These are phyloP conservation scores for Steatornis caripensis DNA, from an alignment of 2,113 vertebrate species.

Conservation along the genomic window DNA sequence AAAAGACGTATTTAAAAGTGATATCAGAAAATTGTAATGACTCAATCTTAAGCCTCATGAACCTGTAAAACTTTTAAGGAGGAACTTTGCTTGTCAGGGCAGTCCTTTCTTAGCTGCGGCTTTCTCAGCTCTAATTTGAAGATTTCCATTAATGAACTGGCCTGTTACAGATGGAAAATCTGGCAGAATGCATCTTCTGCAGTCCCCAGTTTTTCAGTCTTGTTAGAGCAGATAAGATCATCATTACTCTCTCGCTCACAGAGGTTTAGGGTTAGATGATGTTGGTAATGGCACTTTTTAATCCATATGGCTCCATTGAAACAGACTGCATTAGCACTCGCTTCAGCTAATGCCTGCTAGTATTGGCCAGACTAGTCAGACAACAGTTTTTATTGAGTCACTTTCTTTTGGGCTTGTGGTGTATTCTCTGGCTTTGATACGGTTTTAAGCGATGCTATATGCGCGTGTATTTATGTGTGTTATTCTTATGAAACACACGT, in stretches of 20 bases:
- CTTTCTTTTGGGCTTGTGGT: background rate
- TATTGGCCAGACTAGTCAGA: background rate
- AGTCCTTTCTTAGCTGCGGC: background rate
- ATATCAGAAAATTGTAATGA: background rate
- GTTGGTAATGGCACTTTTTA: conserved; percentile 3
- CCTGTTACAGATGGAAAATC: conserved; percentile 6
- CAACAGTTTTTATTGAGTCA: background rate
- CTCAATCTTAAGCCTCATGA: background rate
- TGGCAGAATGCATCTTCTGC: conserved; percentile 2
- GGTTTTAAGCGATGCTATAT: background rate
- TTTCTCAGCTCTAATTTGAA: conserved; percentile 14
- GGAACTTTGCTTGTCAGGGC: background rate
- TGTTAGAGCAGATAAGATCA: conserved; percentile 5
- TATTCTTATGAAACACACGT: background rate
- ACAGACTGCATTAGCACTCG: background rate
- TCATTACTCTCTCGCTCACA: background rate
- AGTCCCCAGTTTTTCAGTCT: conserved; percentile 5
- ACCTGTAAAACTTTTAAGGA: background rate
- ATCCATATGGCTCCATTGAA: background rate
- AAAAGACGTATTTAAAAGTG: background rate
- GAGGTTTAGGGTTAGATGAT: background rate
- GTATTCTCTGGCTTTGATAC: background rate
- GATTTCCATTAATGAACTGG: conserved; percentile 37
- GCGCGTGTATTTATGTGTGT: background rate
- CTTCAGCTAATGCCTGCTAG: background rate